These are phyloP conservation scores for Bergia puertoricense DNA, from an alignment of 92 coral and sea anemone species.

Conservation along the genomic window DNA sequence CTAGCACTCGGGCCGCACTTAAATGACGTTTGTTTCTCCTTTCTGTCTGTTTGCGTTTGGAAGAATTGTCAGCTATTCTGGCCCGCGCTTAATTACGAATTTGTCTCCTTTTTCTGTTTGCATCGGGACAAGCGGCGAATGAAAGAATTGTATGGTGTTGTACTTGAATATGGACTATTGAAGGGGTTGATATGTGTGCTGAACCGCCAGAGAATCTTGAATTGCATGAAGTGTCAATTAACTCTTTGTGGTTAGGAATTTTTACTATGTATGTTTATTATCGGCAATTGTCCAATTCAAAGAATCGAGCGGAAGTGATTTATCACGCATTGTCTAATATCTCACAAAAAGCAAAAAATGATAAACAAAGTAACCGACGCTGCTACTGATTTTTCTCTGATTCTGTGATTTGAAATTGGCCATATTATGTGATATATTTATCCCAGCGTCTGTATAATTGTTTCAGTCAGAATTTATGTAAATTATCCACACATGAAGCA, in stretches of 20 bases:
- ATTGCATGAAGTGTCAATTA: slow-evolving; percentile 27
- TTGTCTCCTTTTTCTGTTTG: not conserved
- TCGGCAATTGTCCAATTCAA: slow-evolving; percentile 24
- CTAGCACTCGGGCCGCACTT: not conserved
- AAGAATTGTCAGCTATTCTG: not conserved
- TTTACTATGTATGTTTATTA: slow-evolving; percentile 23
- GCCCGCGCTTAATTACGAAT: not conserved
- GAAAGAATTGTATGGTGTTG: not conserved
- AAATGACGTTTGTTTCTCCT: not conserved
- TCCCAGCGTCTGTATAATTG: not conserved
- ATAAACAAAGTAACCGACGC: not conserved
- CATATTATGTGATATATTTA: not conserved
- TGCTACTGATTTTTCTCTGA: not conserved
- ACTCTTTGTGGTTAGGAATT: slow-evolving; percentile 32
- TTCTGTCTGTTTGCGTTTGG: slow-evolving; percentile 27
- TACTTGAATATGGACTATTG: not conserved
- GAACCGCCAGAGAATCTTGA: not conserved
- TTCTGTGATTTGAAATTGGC: slow-evolving; percentile 1
- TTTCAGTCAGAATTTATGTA: slow-evolving; percentile 22
- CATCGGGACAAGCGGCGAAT: not conserved
- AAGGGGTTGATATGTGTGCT: not conserved
- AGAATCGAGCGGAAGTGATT: slow-evolving; percentile 30
- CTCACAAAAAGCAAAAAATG: not conserved
- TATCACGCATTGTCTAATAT: slow-evolving; percentile 2
- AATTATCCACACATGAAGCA: not conserved